Evolutionary conservation across 2,113 vertebrate genomes (phyloP), one percentile per base, ranked within the genome.

Genomic region (Rhinolophus sinicus): DNA sequence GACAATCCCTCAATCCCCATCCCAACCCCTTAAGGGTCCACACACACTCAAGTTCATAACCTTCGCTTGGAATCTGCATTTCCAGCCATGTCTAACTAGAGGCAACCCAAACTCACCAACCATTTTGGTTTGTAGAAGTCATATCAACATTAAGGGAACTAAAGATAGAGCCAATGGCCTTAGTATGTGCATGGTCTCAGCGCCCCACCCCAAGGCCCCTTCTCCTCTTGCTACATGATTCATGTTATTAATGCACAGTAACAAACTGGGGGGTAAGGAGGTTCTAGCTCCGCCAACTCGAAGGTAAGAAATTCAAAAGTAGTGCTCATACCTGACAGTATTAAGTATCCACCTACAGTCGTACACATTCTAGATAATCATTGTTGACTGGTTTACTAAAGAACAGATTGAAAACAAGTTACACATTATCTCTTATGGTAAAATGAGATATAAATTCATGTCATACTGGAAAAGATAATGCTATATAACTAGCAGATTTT

Each of bases 321-420:
- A 83, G 75, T 28, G n/a, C n/a, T 19, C 21, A 3, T 18, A 28
- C 52, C 70, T 90, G 75, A 50, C 26, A 44, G n/a, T 40, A 35
- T 8, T 54, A 38, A 9, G 15, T 50, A 76, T 84, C 38, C 19
- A 44, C 30, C 24, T 10, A 62, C 18, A 4, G 22, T 0, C 50
- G n/a, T n/a, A 52, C 70, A 94, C 38, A 65, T 54, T 91, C 70
- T 73, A 93, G n/a, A 70, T 64, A 24, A 92, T 58, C 56, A 69
- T 21, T 85, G 72, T 2, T 93, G 82, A 86, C 1, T 38, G 15
- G 84, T 67, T 94, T 85, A 88, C 85, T 88, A 56, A 90, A 81
- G 84, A 93, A 77, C 28, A 81, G 58, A 40, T n/a, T 92, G 77
- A 85, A 89, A 93, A 95, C 72, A 92, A 87, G n/a, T 85, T 21